Percentiles rank a stretch among this genome's conserved stretches.
These are phyloP conservation scores for Chrysolina americana DNA, from an alignment of 2,888 invertebrate species.

Conservation along the genomic window DNA sequence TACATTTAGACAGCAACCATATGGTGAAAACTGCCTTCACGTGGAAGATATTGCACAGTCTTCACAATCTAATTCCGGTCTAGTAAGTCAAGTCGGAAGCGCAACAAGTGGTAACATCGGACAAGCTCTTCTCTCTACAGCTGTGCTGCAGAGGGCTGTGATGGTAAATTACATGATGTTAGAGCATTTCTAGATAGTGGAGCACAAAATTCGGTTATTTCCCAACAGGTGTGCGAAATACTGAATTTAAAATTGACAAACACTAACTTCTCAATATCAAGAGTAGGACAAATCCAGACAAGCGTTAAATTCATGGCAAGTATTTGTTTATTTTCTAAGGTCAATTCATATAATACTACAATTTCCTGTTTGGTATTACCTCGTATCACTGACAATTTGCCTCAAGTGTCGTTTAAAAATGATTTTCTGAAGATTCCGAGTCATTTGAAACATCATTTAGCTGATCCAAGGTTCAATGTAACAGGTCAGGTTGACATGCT, in stretches of 20 bases:
- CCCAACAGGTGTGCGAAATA: slow-evolving; percentile 23
- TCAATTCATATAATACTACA: slow-evolving; percentile 25
- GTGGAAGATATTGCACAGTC: not conserved
- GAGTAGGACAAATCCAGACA: slow-evolving; percentile 31
- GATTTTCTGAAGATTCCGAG: slow-evolving; percentile 34
- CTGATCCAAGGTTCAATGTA: slow-evolving; percentile 45
- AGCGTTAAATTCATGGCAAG: slow-evolving; percentile 29
- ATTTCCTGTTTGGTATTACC: slow-evolving; percentile 36
- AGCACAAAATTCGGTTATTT: slow-evolving; percentile 26
- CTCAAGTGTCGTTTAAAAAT: slow-evolving; percentile 34
- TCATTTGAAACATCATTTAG: slow-evolving; percentile 34
- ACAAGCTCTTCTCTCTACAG: slow-evolving; percentile 24
- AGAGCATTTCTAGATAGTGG: slow-evolving; percentile 31
- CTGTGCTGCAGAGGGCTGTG: slow-evolving; percentile 17
- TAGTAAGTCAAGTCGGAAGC: not conserved
- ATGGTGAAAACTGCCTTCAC: not conserved
- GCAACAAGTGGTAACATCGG: not conserved
- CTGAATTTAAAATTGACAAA: slow-evolving; percentile 24
- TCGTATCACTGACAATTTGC: slow-evolving; percentile 36
- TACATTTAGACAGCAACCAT: slow-evolving; percentile 30
- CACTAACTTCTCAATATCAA: slow-evolving; percentile 33
- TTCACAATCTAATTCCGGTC: not conserved
- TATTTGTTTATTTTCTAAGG: slow-evolving; percentile 30
- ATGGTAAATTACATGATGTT: slow-evolving; percentile 23
- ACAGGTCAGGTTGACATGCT: slow-evolving; percentile 40